A percentile compares a stretch with the other conserved stretches of the same genome.
These are phyloP conservation scores for Hiodon alosoides DNA, from an alignment of 2,113 vertebrate species.

Conservation along the genomic window DNA sequence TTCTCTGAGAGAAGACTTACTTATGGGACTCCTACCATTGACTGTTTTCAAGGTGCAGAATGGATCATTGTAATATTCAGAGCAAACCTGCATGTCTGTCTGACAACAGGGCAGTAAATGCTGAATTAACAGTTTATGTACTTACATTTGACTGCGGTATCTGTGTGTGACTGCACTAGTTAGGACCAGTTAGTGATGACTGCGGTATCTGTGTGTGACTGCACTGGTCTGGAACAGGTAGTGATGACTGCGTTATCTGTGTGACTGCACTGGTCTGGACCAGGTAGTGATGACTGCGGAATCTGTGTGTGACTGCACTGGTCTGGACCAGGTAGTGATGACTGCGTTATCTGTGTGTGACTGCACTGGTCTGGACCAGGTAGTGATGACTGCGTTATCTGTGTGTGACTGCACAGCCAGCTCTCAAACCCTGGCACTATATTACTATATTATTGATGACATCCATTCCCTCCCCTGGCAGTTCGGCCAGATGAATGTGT, in stretches of 20 bases:
- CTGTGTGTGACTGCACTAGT: slow-evolving; percentile 7
- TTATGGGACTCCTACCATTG: no score
- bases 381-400: slow-evolving; percentile 12
- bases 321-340: no score
- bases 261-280: not conserved
- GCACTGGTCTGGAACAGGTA: not conserved
- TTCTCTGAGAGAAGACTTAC: no score
- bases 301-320: not conserved
- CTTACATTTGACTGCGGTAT: not conserved
- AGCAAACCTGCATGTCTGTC: not conserved
- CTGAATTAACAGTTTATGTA: not conserved
- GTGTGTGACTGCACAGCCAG: not conserved
- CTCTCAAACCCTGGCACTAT: no score
- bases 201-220: not conserved
- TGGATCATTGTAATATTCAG: not conserved
- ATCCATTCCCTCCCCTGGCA: slow-evolving; percentile 62
- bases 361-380: not conserved
- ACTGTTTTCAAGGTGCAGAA: not conserved
- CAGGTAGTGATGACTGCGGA: slow-evolving; percentile 14
- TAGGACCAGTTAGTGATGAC: no score
- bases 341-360: not conserved
- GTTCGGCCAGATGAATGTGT: slow-evolving; percentile 63
- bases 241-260: not conserved
- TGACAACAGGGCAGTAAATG: not conserved
- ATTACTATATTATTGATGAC: slow-evolving; percentile 63